Conservation (phyloP, 2,113 vertebrate species). For the Epinephelus moara region DNA sequence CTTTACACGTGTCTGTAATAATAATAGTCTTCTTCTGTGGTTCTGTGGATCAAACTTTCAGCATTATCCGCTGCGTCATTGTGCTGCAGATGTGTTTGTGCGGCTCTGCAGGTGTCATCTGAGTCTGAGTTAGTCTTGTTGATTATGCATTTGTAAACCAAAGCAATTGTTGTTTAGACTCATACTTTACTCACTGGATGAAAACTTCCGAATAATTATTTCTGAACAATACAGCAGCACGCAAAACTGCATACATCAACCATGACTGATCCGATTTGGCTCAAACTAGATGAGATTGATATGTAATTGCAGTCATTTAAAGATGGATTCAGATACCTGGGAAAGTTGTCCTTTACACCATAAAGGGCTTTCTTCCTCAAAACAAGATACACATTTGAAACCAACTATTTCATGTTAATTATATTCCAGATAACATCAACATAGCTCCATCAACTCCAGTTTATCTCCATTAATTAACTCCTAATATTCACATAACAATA, state of each 20-base stretch:
- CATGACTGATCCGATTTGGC: not conserved
- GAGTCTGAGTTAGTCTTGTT: not conserved
- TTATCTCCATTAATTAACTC: too few species aligned
- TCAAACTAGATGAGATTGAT: not conserved
- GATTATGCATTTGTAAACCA: slow-evolving; percentile 32
- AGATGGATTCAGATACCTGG: not conserved
- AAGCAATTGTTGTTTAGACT: not conserved
- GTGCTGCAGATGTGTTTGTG: slow-evolving; percentile 41
- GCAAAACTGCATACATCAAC: not conserved
- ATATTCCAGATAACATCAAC: too few species aligned
- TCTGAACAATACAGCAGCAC: not conserved
- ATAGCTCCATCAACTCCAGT: too few species aligned
- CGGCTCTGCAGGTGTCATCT: slow-evolving; percentile 27
- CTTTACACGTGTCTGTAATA: not conserved
- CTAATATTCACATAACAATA: too few species aligned
- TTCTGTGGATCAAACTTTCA: slow-evolving; percentile 11
- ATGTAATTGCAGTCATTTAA: not conserved
- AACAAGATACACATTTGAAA: not conserved
- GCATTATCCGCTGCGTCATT: not conserved
- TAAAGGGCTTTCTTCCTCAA: not conserved
- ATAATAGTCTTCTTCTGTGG: slow-evolving; percentile 6
- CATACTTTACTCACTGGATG: not conserved
- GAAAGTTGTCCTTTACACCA: not conserved
- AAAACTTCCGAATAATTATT: slow-evolving; percentile 5
- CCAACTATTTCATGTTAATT: too few species aligned